A percentile compares a stretch with the other conserved stretches of the same genome.
Evolutionary conservation across 1,140 invertebrate genomes (phyloP).

Genomic region (Colletes gigas): DNA sequence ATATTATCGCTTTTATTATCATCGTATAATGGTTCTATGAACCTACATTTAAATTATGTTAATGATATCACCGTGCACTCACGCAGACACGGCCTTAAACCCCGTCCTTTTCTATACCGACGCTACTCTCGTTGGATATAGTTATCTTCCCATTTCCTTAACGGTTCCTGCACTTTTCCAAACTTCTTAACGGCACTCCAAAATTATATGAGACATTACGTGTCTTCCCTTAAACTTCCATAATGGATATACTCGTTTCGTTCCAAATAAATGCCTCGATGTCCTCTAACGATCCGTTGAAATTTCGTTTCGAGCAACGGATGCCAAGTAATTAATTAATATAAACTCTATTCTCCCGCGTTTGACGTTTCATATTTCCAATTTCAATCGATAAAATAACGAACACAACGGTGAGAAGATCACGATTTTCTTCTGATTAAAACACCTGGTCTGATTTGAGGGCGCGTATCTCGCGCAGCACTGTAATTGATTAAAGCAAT

Average conservation of each 20-base stretch:
- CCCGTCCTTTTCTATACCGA: no score
- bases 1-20: slow-evolving; percentile 36
- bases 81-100: slow-evolving; percentile 1
- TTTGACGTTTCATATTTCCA: no score
- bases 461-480: not conserved
- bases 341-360: no score
- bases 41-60: slow-evolving; percentile 35
- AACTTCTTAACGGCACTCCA: slow-evolving; percentile 24
- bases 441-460: not conserved
- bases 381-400: not conserved
- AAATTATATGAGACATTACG: slow-evolving; percentile 31
- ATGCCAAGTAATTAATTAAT: no score
- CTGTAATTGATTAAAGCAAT: slow-evolving; percentile 4
- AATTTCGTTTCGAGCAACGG: not conserved
- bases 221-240: not conserved
- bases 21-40: slow-evolving; percentile 15
- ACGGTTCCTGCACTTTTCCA: slow-evolving; percentile 32
- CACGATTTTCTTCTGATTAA: no score
- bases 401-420: not conserved
- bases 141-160: slow-evolving; percentile 47
- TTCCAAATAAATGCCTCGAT: slow-evolving; percentile 3
- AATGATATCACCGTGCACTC: slow-evolving; percentile 11
- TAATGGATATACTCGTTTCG: not conserved
- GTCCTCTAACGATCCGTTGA: not conserved
- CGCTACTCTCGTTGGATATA: slow-evolving; percentile 28